Base-by-base conservation (phyloP, 2,797 vertebrate genomes). In the Sciaenops ocellatus region DNA sequence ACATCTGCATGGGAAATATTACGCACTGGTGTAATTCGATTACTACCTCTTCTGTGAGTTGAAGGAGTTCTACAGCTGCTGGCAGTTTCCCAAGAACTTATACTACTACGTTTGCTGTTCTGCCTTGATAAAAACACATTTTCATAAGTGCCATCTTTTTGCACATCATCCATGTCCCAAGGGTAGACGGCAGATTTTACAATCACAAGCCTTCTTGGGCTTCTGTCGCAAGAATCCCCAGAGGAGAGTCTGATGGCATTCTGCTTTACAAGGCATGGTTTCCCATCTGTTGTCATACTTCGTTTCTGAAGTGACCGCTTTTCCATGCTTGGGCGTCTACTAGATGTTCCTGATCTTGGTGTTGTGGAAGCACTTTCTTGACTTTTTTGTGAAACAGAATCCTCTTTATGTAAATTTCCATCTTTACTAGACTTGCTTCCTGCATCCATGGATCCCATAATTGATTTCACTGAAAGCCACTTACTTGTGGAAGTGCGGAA, bases 391-490 rank as follows among this genome's bases (percentile, higher is more conserved):
- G 90, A 90, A 71, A 89, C 15, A 4, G 88, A 88, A 74, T 92
- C 89, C n/a, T 94, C 87, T 77, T 44, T 87, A 67, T 84, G 92
- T 34, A 82, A 80, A 73, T 42, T 61, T 54, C 72, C 79, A 17
- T 12, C 87, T 38, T 3, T 93, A 74, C 62, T 85, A 75, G 64
- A 66, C 61, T 68, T 93, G 62, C 34, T 83, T 12, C 51, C 52
- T 44, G 22, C 63, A 44, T 89, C 91, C 20, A 92, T 76, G 68
- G 84, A 93, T 30, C 85, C 90, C 38, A 92, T 94, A 24, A 97
- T 73, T 5, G 95, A 94, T 90, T 94, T 97, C 59, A 97, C 91
- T 60, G 96, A 95, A 3, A 97, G 91, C 38, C 97, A 87, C 60
- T 93, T 95, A 65, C 74, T 88, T 15, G 95, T 83, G 4, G 96